A percentile compares a stretch with the other conserved stretches of the same genome.
Evolutionary conservation across 2,888 invertebrate genomes (phyloP).

Genomic region (Ophioninae sp.): DNA sequence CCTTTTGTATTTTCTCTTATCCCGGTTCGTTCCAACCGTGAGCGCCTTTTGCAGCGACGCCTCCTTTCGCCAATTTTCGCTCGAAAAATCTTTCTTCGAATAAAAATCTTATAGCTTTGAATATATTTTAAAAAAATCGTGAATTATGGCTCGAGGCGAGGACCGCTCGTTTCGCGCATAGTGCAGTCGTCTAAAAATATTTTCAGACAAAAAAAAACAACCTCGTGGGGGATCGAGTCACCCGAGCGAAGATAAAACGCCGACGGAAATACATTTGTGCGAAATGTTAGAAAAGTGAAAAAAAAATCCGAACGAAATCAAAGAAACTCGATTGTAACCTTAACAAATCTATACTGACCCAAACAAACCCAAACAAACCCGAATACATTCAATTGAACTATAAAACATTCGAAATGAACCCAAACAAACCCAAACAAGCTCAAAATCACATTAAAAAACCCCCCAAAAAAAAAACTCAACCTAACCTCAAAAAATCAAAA

Average conservation of each 20-base stretch:
- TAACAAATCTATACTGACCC: no score
- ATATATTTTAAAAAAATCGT: slow-evolving; percentile 11
- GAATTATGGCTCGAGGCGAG: slow-evolving; percentile 11
- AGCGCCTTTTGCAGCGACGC: slow-evolving; percentile 14
- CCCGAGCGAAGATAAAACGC: not conserved
- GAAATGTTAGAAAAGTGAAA: not conserved
- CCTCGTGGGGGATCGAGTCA: not conserved
- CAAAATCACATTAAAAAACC: no score
- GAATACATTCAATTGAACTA: no score
- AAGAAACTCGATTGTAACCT: no score
- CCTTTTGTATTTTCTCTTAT: slow-evolving; percentile 51
- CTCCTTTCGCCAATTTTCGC: slow-evolving; percentile 56
- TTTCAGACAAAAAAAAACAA: no score
- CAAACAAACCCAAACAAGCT: no score
- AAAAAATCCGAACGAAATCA: not conserved
- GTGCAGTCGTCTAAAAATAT: slow-evolving; percentile 15
- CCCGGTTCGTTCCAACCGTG: slow-evolving; percentile 38
- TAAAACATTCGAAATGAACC: no score
- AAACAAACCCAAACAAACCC: no score
- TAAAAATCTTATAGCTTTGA: not conserved
- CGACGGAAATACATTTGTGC: not conserved
- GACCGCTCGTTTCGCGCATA: slow-evolving; percentile 22
- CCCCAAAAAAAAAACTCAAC: no score
- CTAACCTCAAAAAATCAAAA: no score
- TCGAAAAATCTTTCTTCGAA: slow-evolving; percentile 25